A percentile compares a stretch with the other conserved stretches of the same genome.
Conservation (phyloP, 1,140 invertebrate species). For the Eueides isabella region DNA sequence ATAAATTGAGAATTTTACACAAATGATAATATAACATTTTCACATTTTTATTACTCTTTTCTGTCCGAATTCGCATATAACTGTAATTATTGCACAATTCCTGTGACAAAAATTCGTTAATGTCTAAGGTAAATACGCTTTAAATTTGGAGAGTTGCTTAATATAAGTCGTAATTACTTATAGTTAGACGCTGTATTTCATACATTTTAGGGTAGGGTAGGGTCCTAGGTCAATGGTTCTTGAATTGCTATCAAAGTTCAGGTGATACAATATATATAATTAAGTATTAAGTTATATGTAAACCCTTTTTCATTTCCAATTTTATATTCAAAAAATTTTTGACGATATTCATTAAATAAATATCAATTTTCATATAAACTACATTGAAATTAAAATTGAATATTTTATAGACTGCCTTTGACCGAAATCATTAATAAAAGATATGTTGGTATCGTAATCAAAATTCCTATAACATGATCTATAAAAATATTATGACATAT, state of each 20-base stretch:
- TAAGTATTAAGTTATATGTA: too few relatives aligned
- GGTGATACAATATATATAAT: too few relatives aligned
- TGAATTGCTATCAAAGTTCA: too few relatives aligned
- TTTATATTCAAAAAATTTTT: too few relatives aligned
- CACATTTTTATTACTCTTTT: slow-evolving; percentile 33
- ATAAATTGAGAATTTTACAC: slow-evolving; percentile 31
- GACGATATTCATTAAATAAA: too few relatives aligned
- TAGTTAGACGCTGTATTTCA: neutral
- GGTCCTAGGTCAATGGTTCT: too few relatives aligned
- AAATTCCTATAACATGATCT: neutral
- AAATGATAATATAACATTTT: slow-evolving; percentile 32
- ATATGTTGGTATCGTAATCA: neutral
- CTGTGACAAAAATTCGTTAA: slow-evolving; percentile 13
- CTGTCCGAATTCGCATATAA: slow-evolving; percentile 29
- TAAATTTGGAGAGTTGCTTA: neutral
- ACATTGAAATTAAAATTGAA: too few relatives aligned
- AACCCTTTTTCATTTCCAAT: too few relatives aligned
- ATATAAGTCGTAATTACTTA: neutral
- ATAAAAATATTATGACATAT: slow-evolving; percentile 2
- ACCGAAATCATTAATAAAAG: neutral
- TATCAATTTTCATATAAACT: too few relatives aligned
- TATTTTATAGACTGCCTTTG: neutral
- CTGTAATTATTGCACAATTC: slow-evolving; percentile 3
- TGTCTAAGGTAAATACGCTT: neutral
- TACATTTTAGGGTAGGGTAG: neutral